Conservation (phyloP, 2,797 vertebrate species). For the Scolopax bukidnonensis region DNA sequence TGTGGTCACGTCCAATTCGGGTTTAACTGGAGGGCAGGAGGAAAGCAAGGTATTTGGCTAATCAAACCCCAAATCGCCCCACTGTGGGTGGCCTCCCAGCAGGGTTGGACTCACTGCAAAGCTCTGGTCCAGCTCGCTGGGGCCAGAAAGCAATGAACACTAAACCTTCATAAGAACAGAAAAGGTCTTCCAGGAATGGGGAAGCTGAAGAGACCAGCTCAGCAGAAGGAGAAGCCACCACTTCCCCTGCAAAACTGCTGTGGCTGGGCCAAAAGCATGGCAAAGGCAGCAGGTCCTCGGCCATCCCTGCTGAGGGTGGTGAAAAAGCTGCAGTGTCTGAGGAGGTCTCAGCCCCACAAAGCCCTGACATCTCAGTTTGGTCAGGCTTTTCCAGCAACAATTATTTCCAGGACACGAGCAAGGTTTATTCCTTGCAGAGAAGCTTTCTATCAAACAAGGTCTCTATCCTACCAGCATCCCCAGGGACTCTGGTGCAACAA, state of each 20-base stretch:
- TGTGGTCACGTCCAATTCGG: rapidly evolving
- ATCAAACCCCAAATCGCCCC: rapidly evolving
- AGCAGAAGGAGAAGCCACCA: neutral
- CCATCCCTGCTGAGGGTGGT: rapidly evolving
- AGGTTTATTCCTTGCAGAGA: neutral
- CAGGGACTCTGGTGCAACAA: rapidly evolving
- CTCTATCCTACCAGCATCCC: neutral
- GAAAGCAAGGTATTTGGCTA: neutral
- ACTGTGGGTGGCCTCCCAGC: neutral
- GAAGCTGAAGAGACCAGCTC: neutral
- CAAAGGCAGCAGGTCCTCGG: neutral
- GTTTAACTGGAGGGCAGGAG: neutral
- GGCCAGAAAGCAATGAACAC: neutral
- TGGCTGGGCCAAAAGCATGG: rapidly evolving
- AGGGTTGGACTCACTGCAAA: neutral
- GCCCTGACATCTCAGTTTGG: neutral
- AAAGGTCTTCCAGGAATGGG: neutral
- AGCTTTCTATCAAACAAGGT: neutral
- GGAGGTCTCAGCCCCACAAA: neutral
- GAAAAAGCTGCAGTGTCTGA: neutral
- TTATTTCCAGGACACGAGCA: neutral
- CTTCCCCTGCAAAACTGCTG: neutral
- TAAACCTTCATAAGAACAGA: neutral
- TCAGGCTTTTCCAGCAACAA: neutral
- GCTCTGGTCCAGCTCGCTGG: neutral